Conservation (phyloP, 1,140 invertebrate genomes). For the Chironomus striatipennis region DNA sequence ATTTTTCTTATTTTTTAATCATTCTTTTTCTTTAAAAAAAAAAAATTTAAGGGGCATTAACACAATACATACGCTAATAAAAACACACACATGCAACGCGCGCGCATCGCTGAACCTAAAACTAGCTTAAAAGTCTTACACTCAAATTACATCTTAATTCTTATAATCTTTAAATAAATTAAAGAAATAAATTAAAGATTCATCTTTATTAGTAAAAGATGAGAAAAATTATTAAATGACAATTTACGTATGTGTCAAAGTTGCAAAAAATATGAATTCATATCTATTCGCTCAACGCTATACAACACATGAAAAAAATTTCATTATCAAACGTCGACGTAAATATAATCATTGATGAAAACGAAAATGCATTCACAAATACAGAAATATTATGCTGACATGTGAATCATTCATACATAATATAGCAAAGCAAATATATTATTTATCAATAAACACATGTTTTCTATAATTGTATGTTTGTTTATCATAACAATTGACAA, state of each 20-base stretch:
- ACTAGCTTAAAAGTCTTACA: not conserved
- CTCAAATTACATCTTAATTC: not conserved
- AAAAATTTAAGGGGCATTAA: constrained; percentile 19
- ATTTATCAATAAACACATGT: constrained; percentile 24
- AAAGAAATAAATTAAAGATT: too few species aligned
- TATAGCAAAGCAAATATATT: constrained; percentile 18
- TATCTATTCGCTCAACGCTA: too few species aligned
- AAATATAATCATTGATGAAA: constrained; percentile 12
- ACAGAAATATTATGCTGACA: constrained; percentile 14
- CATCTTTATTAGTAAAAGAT: too few species aligned
- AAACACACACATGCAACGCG: not conserved
- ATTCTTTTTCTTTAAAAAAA: constrained; percentile 18
- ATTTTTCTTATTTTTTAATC: constrained; percentile 24
- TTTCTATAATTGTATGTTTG: constrained; percentile 24
- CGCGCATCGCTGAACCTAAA: not conserved
- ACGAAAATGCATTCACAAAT: constrained; percentile 16
- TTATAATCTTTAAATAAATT: too few species aligned
- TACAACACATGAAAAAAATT: not conserved
- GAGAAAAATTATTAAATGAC: too few species aligned
- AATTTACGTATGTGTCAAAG: too few species aligned
- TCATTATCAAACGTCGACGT: not conserved
- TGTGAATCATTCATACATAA: constrained; percentile 21
- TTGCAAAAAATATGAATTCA: too few species aligned
- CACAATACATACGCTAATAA: constrained; percentile 22
- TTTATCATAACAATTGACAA: constrained; percentile 23